phyloP scores from a whole-genome alignment of 2,888 invertebrate genomes.

The Volucella inanis region DNA sequence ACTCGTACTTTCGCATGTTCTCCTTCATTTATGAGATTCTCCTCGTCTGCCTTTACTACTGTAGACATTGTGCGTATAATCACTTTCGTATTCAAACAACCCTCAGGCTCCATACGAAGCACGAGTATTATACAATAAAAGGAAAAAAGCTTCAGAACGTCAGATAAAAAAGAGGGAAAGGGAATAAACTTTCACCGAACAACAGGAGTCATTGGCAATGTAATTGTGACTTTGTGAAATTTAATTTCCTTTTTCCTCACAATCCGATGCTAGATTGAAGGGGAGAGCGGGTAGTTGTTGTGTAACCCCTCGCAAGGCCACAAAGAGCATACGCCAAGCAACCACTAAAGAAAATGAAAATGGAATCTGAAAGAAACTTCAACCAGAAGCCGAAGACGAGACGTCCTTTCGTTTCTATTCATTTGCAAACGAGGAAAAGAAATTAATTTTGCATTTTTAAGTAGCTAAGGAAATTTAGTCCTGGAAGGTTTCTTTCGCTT shows the following conservation, averaged over 20 bases:
- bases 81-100: constrained; percentile 73
- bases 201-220: constrained; percentile 75
- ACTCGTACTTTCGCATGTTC: not conserved
- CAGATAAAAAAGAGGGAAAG: not conserved
- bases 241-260: constrained; percentile 79
- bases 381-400: constrained; percentile 32
- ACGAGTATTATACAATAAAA: no score
- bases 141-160: not conserved
- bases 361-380: constrained; percentile 41
- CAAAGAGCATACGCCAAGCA: constrained; percentile 69
- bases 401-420: constrained; percentile 38
- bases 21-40: constrained; percentile 21
- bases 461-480: constrained; percentile 41
- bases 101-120: constrained; percentile 44
- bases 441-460: constrained; percentile 75
- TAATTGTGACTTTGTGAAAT: constrained; percentile 80
- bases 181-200: constrained; percentile 71
- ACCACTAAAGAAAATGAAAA: constrained; percentile 61
- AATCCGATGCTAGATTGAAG: not conserved
- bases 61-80: constrained; percentile 70
- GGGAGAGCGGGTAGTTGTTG: not conserved
- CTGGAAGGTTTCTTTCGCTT: not conserved
- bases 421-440: constrained; percentile 70
- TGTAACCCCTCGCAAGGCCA: constrained; percentile 44
- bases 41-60: constrained; percentile 42